These are phyloP conservation scores for Habropoda laboriosa DNA, from an alignment of 1,140 invertebrate species.

Conservation along the genomic window DNA sequence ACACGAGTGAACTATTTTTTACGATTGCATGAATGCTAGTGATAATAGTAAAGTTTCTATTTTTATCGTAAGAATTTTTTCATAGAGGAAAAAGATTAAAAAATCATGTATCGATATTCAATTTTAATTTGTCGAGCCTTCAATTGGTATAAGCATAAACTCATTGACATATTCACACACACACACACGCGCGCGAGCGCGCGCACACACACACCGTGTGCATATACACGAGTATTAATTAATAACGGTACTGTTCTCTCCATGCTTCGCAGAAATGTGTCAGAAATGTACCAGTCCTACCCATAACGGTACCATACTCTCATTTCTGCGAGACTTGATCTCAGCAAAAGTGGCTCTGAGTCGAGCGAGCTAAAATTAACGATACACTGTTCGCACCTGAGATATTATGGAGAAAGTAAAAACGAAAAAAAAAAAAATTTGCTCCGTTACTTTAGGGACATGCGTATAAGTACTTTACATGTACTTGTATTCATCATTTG, in stretches of 20 bases:
- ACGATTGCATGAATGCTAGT: neutral
- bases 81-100: neutral
- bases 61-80: neutral
- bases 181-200: too few species aligned
- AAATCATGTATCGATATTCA: neutral
- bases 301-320: slow-evolving; percentile 36
- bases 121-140: neutral
- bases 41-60: neutral
- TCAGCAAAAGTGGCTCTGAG: slow-evolving; percentile 18
- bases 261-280: slow-evolving; percentile 23
- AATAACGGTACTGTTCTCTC: slow-evolving; percentile 33
- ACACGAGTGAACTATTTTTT: neutral
- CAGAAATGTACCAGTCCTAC: slow-evolving; percentile 15
- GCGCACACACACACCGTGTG: too few species aligned
- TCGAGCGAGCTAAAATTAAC: slow-evolving; percentile 9
- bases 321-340: slow-evolving; percentile 39
- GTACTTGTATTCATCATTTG: slow-evolving; percentile 32
- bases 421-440: neutral
- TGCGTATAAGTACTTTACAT: slow-evolving; percentile 5
- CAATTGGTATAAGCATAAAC: neutral
- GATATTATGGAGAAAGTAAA: neutral
- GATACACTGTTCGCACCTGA: neutral
- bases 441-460: neutral
- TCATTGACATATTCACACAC: too few species aligned
- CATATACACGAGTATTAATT: slow-evolving; percentile 30